Base-by-base conservation (phyloP, 1,140 invertebrate species). In the Dreissena polymorpha region DNA sequence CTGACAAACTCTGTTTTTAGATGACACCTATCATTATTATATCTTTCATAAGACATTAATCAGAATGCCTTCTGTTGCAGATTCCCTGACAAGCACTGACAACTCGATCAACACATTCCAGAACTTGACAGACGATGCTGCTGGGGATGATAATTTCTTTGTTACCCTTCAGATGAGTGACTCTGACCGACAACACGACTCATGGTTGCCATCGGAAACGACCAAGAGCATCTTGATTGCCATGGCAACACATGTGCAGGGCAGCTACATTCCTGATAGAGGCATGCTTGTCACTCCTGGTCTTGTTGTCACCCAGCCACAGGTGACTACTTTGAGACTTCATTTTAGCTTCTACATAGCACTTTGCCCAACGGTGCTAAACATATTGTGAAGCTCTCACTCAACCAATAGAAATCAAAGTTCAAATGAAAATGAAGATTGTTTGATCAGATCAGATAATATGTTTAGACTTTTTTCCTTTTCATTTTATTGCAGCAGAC, bases 211-310 rank as follows among this genome's bases (percentile, higher is more conserved):
- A 10, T 95, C 93, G 84, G 95, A 95, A 82, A 93, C 94, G 78
- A 95, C 96, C 5, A 94, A 94, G 86, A 94, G 95, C 89, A 94
- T 94, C 57, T 91, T 96, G 21, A 93, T 95, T 86, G 90, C 93
- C 90, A 94, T 95, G 93, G 89, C 94, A 90, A 95, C 95, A 50
- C 95, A 95, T 83, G 91, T 94, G 10, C 94, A 95, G 74, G 95
- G 95, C 13, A 95, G 95, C 18, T 96, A 95, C 89, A 94, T 95
- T 85, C 95, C 95, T 25, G 94, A 96, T 77, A 93, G 94, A 87
- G 95, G 96, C 77, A 92, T 95, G 7, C 93, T 96, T 1, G 96
- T 95, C n/a, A 95, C 95, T 94, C 96, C 96, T 63, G 95, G 95
- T 39, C 93, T 96, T 49, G 92, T 95, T 39, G 91, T 95, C 18